Evolutionary conservation across 2,888 invertebrate species (phyloP), one percentile per base, ranked within the genome.

Genomic region (Ferdinandea cuprea): DNA sequence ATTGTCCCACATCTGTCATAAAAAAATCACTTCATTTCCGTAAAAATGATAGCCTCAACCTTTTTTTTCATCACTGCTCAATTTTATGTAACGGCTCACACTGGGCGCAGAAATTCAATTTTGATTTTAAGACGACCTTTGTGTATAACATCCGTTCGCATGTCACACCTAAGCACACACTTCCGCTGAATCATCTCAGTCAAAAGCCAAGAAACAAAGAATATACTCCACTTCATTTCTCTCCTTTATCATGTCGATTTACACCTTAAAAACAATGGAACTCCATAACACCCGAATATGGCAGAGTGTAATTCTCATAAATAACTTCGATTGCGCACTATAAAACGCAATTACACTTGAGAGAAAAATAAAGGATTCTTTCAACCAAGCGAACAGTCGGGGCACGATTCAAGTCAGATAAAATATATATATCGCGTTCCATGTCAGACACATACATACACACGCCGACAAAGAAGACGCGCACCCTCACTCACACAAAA

Each of bases 301-400:
- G 40, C 65, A 58, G 72, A 63, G 78, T 68, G 78, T 68, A 61
- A 83, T 77, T 72, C 72, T 52, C 83, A 78, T 83, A 83, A 83
- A 83, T 83, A 83, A 78, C 73, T 78, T 78, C 83, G 72, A 83
- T 78, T 77, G 83, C 73, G 78, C 72, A 52, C 83, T 72, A 78
- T 83, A 78, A 78, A 83, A 73, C 83, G 78, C 78, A 78, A 83
- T 83, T 83, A 83, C 83, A 78, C 83, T 83, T 83, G 61, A 78
- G 83, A 83, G 83, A 32, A 69, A 68, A 68, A 73, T 73, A 83
- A 81, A 81, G 81, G 81, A 77, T 81, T n/a, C n/a, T n/a, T 81
- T 54, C 52, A 76, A 30, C 61, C 52, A 76, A 21, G 65, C n/a
- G n/a, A n/a, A 13, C 40, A 78, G 50, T 6, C 15, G 15, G 54